A percentile compares a stretch with the other conserved stretches of the same genome.
These are phyloP conservation scores for Nerophis ophidion DNA, from an alignment of 2,113 vertebrate genomes.

Conservation along the genomic window DNA sequence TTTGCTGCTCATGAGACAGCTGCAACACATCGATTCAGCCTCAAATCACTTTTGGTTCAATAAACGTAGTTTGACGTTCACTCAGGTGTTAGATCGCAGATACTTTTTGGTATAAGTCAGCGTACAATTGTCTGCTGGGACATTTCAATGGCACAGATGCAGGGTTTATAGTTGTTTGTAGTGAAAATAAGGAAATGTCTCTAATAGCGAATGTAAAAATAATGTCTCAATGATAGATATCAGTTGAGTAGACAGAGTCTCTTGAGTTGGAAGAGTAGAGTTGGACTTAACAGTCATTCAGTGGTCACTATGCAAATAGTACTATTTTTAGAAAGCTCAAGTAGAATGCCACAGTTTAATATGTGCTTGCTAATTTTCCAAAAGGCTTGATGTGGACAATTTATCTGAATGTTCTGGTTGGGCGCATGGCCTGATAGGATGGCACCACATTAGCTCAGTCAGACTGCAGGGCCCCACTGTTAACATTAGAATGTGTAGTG, in stretches of 20 bases:
- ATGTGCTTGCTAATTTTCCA: slow-evolving; percentile 62
- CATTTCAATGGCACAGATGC: not conserved
- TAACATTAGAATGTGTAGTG: slow-evolving; percentile 62
- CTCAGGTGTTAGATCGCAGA: slow-evolving; percentile 6
- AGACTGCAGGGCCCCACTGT: slow-evolving; percentile 63
- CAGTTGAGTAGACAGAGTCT: slow-evolving; percentile 41
- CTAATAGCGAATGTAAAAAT: not conserved
- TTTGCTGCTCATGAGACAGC: not conserved
- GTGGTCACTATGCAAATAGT: slow-evolving; percentile 62
- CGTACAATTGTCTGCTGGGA: slow-evolving; percentile 1
- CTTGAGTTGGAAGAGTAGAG: slow-evolving; percentile 28
- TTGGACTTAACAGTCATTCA: slow-evolving; percentile 37
- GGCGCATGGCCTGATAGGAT: slow-evolving; percentile 65
- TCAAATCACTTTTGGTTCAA: slow-evolving; percentile 5
- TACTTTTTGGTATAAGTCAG: not conserved
- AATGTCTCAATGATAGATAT: not conserved
- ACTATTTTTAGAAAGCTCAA: slow-evolving; percentile 62
- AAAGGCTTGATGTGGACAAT: slow-evolving; percentile 65
- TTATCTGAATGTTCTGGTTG: slow-evolving; percentile 66
- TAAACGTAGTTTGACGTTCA: slow-evolving; percentile 1
- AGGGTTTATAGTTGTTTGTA: not conserved
- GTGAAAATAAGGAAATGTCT: not conserved
- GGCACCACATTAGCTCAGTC: slow-evolving; percentile 63
- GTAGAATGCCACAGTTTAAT: slow-evolving; percentile 64
- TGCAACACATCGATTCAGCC: not conserved